Evolutionary conservation across 2,113 vertebrate genomes (phyloP).

Genomic region (Cavia porcellus): DNA sequence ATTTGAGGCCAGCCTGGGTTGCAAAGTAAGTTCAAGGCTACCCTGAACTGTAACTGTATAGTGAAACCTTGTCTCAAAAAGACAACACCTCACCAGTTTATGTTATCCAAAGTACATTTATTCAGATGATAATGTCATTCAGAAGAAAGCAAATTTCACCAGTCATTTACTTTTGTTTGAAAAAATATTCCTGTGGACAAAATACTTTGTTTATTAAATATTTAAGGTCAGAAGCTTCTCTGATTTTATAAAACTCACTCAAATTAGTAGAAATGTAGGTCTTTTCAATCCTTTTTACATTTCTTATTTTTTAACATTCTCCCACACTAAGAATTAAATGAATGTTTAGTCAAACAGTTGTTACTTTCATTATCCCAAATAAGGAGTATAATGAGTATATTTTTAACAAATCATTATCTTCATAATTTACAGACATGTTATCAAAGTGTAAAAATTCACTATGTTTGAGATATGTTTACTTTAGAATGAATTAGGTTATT

Average conservation of each 20-base stretch:
- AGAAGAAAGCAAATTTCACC: slow-evolving; percentile 23
- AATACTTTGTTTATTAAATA: not conserved
- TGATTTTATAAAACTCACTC: slow-evolving; percentile 26
- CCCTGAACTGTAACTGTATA: too few species aligned
- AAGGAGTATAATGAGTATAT: slow-evolving; percentile 29
- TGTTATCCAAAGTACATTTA: not conserved
- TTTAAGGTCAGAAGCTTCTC: slow-evolving; percentile 41
- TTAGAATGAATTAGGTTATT: not conserved
- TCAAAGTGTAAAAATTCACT: not conserved
- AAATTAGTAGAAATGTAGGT: not conserved
- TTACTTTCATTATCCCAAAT: not conserved
- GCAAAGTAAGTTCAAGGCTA: too few species aligned
- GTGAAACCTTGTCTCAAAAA: too few species aligned
- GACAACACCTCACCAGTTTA: not conserved
- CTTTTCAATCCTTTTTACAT: not conserved
- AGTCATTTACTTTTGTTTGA: not conserved
- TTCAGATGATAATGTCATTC: slow-evolving; percentile 34
- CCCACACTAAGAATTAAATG: not conserved
- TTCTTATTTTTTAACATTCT: slow-evolving; percentile 25
- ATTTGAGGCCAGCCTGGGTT: too few species aligned
- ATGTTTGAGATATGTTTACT: not conserved
- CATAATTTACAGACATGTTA: not conserved
- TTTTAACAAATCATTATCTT: not conserved
- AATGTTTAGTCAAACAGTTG: not conserved
- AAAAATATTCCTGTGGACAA: not conserved